Percentiles rank a stretch among this genome's conserved stretches.
Conservation (phyloP, 2,797 vertebrate species). For the Spondyliosoma cantharus region DNA sequence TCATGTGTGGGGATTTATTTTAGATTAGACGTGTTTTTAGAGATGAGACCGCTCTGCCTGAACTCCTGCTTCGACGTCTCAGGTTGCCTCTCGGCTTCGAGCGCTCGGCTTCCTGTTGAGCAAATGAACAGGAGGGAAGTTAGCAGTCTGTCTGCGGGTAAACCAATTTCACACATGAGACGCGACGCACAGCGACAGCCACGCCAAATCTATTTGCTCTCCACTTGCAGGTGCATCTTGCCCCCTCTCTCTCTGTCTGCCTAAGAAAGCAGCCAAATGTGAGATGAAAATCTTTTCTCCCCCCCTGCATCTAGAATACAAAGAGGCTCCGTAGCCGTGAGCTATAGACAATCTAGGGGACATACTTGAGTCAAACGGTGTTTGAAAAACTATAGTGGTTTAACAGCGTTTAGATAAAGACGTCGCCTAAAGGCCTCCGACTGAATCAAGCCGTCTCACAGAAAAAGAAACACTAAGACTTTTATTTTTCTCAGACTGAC, state of each 20-base stretch:
- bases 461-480: conserved; percentile 19
- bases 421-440: conserved; percentile 35
- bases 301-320: conserved; percentile 35
- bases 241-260: conserved; percentile 17
- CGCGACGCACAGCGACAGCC: conserved; percentile 29
- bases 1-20: neutral
- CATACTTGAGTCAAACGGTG: conserved; percentile 40
- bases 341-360: conserved; percentile 21
- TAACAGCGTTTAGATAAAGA: conserved; percentile 46
- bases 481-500: conserved; percentile 15
- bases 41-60: neutral
- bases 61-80: conserved; percentile 6
- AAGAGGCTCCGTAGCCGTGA: conserved; percentile 28
- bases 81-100: conserved; percentile 23
- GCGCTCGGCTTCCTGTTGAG: conserved; percentile 78
- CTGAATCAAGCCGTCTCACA: conserved; percentile 29
- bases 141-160: conserved; percentile 51
- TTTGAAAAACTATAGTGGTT: conserved; percentile 42
- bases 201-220: conserved; percentile 54
- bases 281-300: conserved; percentile 54
- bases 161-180: conserved; percentile 74
- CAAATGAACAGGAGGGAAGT: conserved; percentile 66
- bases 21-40: neutral
- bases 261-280: conserved; percentile 55
- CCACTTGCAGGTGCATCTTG: conserved; percentile 62